A percentile compares a stretch with the other conserved stretches of the same genome.
Conservation (phyloP, 2,113 vertebrate species). For the Ophthalmolycus amberensis region DNA sequence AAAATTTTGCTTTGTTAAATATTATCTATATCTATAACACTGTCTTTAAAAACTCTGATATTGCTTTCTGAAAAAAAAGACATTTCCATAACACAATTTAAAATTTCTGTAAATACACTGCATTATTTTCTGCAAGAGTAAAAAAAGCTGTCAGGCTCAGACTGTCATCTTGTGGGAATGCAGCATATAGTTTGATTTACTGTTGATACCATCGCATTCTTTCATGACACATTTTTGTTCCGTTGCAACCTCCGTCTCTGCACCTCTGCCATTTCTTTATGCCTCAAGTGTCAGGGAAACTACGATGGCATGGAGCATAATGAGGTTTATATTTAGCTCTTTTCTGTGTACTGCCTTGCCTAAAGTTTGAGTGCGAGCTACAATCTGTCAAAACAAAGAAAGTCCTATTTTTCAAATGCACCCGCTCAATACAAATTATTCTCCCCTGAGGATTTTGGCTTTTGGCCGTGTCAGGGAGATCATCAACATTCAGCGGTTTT, state of each 20-base stretch:
- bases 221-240: slow-evolving; percentile 73
- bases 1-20: background rate
- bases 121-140: slow-evolving; percentile 9
- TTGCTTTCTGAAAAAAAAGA: background rate
- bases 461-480: slow-evolving; percentile 47
- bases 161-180: slow-evolving; percentile 45
- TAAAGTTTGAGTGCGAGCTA: slow-evolving; percentile 58
- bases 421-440: slow-evolving; percentile 59
- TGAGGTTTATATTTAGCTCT: slow-evolving; percentile 77
- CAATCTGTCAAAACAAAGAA: slow-evolving; percentile 76
- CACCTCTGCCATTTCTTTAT: slow-evolving; percentile 60
- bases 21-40: background rate
- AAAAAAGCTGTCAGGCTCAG: slow-evolving; percentile 22
- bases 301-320: slow-evolving; percentile 62
- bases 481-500: slow-evolving; percentile 48
- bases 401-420: slow-evolving; percentile 52
- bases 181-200: slow-evolving; percentile 60
- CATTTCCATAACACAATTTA: background rate
- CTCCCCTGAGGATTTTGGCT: slow-evolving; percentile 25
- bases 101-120: slow-evolving; percentile 12
- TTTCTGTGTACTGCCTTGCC: slow-evolving; percentile 56
- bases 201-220: slow-evolving; percentile 63
- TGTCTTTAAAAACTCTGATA: background rate
- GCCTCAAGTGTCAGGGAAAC: slow-evolving; percentile 69
- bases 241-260: slow-evolving; percentile 56